Base-by-base conservation (phyloP, 1,140 invertebrate species). In the Spodoptera litura region DNA sequence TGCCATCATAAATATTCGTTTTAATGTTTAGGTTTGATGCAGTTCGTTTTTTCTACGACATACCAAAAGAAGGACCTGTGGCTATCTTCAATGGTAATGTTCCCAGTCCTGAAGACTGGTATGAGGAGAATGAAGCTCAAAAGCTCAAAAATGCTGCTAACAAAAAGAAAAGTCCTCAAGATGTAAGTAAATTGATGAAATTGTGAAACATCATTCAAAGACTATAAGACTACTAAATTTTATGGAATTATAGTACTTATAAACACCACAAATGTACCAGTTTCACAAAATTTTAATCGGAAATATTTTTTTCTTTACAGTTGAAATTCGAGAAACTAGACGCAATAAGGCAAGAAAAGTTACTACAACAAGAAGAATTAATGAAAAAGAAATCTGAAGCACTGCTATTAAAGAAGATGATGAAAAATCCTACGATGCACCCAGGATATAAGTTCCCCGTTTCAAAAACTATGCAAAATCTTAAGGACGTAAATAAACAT, bases 371-470 rank as follows among this genome's bases (percentile, higher is more conserved):
- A 68, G 82, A 87, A 78, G 82, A 89, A 64, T 20, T 81, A 25
- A 83, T 76, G 55, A 86, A 87, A 70, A 83, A 87, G 56, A 93
- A 88, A 71, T 44, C 80, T 58, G 87, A 93, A 84, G 84, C 82
- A 53, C 66, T 80, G 15, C 31, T 89, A 10, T 20, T 88, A n/a
- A 86, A 83, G 73, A 91, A 91, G 73, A 84, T 91, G 27, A 90
- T 90, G 88, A 93, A 93, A 80, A 91, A 91, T 76, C 91, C 91
- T 35, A 88, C 79, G 2, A 79, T 85, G 74, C 90, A 93, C 82
- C 91, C 91, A 4, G 91, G 91, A 25, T 93, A 87, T 62, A 8
- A 79, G 11, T 93, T 85, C 75, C 89, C 89, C 15, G 10, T 62
- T 13, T 93, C 90, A 4, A 88, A 88, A 66, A 89, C 84, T 79